phyloP scores from a whole-genome alignment of 2,888 invertebrate species.

The Drosophila fulvimacula region DNA sequence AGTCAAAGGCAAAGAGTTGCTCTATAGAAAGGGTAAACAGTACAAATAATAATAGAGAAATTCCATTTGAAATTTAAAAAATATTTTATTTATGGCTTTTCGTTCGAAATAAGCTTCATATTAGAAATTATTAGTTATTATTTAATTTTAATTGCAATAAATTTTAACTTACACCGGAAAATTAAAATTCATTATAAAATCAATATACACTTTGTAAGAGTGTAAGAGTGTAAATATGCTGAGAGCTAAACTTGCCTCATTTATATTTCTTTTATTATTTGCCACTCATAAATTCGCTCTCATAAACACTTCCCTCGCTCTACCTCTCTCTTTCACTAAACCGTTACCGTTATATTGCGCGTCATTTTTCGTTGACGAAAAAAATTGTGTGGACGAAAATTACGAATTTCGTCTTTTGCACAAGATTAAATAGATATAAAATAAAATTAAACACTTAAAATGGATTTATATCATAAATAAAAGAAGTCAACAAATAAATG shows the following conservation, averaged over 20 bases:
- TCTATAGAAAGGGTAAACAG: neutral
- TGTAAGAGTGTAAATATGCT: neutral
- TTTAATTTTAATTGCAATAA: neutral
- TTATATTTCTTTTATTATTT: neutral
- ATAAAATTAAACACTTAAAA: neutral
- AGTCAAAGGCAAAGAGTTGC: neutral
- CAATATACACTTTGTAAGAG: neutral
- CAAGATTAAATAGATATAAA: neutral
- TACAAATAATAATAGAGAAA: neutral
- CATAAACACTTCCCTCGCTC: neutral
- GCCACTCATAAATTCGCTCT: neutral
- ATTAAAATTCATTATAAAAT: neutral
- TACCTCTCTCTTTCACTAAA: neutral
- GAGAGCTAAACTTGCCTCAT: neutral
- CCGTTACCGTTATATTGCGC: neutral
- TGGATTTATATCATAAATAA: neutral
- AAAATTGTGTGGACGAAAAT: neutral
- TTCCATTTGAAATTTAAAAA: too few species aligned
- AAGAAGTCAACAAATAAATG: neutral
- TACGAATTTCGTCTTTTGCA: neutral
- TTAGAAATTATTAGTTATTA: neutral
- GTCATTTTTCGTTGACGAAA: neutral
- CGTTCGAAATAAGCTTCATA: neutral
- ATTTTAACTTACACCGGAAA: neutral
- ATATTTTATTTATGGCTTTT: neutral